Base-by-base conservation (phyloP, 2,797 vertebrate species). In the Pseudomugil gertrudae region DNA sequence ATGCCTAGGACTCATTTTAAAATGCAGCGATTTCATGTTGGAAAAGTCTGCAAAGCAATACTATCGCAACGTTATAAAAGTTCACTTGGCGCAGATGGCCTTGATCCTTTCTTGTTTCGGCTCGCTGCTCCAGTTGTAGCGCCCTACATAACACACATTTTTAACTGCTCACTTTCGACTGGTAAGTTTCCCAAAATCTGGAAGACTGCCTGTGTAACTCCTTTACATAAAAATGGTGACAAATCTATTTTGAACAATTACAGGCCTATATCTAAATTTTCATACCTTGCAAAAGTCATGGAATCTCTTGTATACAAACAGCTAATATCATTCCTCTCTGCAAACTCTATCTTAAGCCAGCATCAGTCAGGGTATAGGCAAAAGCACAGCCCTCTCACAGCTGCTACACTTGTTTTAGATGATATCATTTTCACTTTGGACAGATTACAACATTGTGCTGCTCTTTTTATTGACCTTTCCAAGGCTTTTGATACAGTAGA, bases 41-140 rank as follows among this genome's bases (percentile, higher is more conserved):
- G 6, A 6, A n/a, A 61, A 10, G 43, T 61, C 48, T 9, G 19
- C 1, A 2, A 17, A 5, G 43, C 7, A 9, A 6, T 61, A 5
- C 3, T 5, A 48, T 1, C 21, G 2, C 2, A 15, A 1, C 0
- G 23, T 14, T 0, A 0, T 1, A 61, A 10, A 1, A 23, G n/a
- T 17, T 4, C 13, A 2, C 0, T 48, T 32, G 58, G 43, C 15
- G 58, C 3, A 4, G 58, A 60, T 17, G 43, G 58, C 9, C 43
- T 61, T 24, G 58, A 61, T 9, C 43, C 58, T 19, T 2, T 4
- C 0, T 27, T 57, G 19, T 57, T 57, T 27, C 19, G n/a, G 17
- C 0, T 2, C 19, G 56, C 8, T 0, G 56, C 56, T 5, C 4
- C 4, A 35, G 4, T 3, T 19, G 23, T 11, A 23, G 57, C 40